Percentiles rank a stretch among this genome's conserved stretches.
These are phyloP conservation scores for Callospermophilus lateralis DNA, from an alignment of 2,113 vertebrate species.

Conservation along the genomic window DNA sequence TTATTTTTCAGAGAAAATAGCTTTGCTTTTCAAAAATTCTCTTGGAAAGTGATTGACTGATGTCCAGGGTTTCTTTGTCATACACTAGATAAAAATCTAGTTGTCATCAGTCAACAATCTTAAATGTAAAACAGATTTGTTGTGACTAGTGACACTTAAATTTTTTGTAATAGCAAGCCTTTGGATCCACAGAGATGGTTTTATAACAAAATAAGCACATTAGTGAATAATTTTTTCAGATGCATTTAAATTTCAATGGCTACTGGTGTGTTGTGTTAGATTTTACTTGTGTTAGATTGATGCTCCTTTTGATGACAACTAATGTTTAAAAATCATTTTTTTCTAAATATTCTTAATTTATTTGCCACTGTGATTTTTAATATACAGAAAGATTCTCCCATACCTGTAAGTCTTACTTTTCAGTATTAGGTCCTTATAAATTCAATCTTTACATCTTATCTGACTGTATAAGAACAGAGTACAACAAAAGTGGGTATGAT, in stretches of 20 bases:
- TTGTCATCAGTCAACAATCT: background rate
- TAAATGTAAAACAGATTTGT: constrained; percentile 51
- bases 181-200: background rate
- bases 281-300: background rate
- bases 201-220: background rate
- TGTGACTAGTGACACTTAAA: background rate
- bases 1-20: background rate
- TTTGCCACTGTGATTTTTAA: background rate
- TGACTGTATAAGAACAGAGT: background rate
- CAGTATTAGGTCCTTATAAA: background rate
- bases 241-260: background rate
- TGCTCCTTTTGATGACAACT: background rate
- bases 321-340: background rate
- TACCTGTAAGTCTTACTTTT: background rate
- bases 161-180: background rate
- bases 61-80: background rate
- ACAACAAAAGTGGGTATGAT: background rate
- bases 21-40: constrained; percentile 3
- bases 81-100: background rate
- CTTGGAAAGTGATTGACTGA: background rate
- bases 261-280: background rate
- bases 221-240: background rate
- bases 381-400: background rate
- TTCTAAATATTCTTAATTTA: background rate
- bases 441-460: background rate